Conservation (phyloP, 2,113 vertebrate genomes). For the Sitta europaea region DNA sequence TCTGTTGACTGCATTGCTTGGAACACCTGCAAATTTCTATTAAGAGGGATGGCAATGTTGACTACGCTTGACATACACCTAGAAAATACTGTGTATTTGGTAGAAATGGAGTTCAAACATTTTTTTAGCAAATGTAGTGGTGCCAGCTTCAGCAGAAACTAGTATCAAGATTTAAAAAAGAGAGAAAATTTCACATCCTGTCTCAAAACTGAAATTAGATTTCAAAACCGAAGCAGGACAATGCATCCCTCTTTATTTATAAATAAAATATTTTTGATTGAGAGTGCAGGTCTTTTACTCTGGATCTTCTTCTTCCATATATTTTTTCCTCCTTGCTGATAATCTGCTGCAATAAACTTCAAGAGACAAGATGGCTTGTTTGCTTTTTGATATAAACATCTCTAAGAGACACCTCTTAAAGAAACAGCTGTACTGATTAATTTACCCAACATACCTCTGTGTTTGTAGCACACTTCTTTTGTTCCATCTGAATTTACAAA, state of each 20-base stretch:
- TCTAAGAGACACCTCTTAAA: neutral
- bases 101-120: neutral
- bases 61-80: neutral
- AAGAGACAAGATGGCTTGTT: neutral
- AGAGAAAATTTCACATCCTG: neutral
- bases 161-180: neutral
- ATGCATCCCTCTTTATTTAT: neutral
- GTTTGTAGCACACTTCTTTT: neutral
- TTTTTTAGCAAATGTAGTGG: neutral
- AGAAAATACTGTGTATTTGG: neutral
- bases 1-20: neutral
- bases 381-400: neutral
- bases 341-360: neutral
- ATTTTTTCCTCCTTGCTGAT: neutral
- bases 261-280: neutral
- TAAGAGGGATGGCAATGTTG: neutral
- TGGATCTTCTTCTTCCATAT: neutral
- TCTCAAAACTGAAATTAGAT: neutral
- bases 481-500: neutral
- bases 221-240: neutral
- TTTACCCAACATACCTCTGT: neutral
- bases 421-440: neutral
- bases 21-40: neutral
- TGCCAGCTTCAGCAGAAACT: neutral
- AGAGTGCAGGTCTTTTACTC: neutral